These are phyloP conservation scores for Gambusia holbrooki DNA, from an alignment of 2,113 vertebrate genomes.

Conservation along the genomic window DNA sequence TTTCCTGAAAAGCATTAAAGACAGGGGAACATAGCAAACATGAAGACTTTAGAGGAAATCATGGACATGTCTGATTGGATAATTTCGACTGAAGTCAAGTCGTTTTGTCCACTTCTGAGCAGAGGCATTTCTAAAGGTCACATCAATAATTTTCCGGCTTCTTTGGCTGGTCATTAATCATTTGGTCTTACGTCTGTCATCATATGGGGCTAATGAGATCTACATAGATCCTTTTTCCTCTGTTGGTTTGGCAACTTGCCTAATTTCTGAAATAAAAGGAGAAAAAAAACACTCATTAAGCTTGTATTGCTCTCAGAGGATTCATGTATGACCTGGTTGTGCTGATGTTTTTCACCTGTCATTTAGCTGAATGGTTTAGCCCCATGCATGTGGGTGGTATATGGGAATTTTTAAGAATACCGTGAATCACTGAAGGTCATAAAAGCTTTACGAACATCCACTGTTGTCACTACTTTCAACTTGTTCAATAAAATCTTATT, in stretches of 20 bases:
- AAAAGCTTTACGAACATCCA: neutral
- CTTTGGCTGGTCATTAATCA: slow-evolving; percentile 71
- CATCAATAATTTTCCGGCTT: slow-evolving; percentile 71
- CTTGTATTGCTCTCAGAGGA: slow-evolving; percentile 46
- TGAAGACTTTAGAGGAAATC: slow-evolving; percentile 29
- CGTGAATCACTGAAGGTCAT: slow-evolving; percentile 2
- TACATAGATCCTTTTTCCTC: slow-evolving; percentile 71
- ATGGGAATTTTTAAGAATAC: slow-evolving; percentile 10
- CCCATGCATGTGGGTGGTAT: neutral
- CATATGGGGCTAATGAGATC: slow-evolving; percentile 75
- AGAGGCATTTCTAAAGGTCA: slow-evolving; percentile 71
- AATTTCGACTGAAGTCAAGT: slow-evolving; percentile 48
- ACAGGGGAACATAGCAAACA: neutral
- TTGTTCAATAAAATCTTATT: neutral
- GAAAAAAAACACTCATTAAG: slow-evolving; percentile 54
- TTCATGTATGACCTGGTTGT: slow-evolving; percentile 27
- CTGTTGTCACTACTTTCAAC: slow-evolving; percentile 1
- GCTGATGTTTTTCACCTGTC: neutral
- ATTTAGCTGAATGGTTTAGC: slow-evolving; percentile 10
- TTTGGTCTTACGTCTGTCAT: slow-evolving; percentile 67
- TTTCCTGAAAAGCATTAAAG: slow-evolving; percentile 27
- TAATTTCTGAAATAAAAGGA: slow-evolving; percentile 21
- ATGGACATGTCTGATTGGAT: slow-evolving; percentile 67
- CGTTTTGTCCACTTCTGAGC: slow-evolving; percentile 36
- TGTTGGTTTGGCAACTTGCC: slow-evolving; percentile 52